A percentile compares a stretch with the other conserved stretches of the same genome.
Evolutionary conservation across 2,113 vertebrate species (phyloP).

Genomic region (Hirundichthys speculiger): DNA sequence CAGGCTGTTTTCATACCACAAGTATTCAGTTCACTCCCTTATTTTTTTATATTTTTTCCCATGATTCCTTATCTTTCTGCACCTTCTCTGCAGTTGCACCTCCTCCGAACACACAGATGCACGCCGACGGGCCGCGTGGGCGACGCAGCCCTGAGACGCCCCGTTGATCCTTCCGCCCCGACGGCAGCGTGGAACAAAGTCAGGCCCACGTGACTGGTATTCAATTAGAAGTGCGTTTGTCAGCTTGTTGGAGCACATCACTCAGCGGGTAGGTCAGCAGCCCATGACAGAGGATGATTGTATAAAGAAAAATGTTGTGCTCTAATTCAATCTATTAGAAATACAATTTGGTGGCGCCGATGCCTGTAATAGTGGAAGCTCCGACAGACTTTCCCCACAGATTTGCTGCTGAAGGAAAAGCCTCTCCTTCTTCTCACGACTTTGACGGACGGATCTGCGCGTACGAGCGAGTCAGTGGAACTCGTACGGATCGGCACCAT

Average conservation of each 20-base stretch:
- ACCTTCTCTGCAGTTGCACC: constrained; percentile 40
- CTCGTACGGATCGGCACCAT: too few relatives aligned
- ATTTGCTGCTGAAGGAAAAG: background rate
- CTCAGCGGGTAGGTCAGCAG: constrained; percentile 25
- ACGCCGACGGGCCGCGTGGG: constrained; percentile 7
- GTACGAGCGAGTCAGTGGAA: background rate
- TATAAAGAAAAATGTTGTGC: constrained; percentile 36
- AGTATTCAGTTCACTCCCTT: constrained; percentile 18
- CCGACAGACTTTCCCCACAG: background rate
- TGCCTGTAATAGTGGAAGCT: background rate
- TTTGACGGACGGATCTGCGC: background rate
- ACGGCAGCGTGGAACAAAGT: constrained; percentile 27
- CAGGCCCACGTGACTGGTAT: constrained; percentile 18
- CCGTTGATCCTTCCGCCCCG: constrained; percentile 15
- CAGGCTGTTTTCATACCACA: constrained; percentile 16
- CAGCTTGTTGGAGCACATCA: constrained; percentile 30
- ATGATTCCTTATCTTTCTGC: background rate
- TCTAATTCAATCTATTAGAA: constrained; percentile 41
- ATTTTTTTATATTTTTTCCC: background rate
- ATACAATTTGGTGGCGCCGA: constrained; percentile 6
- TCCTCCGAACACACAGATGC: constrained; percentile 5
- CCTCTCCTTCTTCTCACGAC: background rate
- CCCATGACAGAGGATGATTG: constrained; percentile 15
- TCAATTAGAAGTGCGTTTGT: constrained; percentile 47
- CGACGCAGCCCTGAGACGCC: constrained; percentile 32